phyloP scores from a whole-genome alignment of 2,113 vertebrate species.

The Garra rufa region DNA sequence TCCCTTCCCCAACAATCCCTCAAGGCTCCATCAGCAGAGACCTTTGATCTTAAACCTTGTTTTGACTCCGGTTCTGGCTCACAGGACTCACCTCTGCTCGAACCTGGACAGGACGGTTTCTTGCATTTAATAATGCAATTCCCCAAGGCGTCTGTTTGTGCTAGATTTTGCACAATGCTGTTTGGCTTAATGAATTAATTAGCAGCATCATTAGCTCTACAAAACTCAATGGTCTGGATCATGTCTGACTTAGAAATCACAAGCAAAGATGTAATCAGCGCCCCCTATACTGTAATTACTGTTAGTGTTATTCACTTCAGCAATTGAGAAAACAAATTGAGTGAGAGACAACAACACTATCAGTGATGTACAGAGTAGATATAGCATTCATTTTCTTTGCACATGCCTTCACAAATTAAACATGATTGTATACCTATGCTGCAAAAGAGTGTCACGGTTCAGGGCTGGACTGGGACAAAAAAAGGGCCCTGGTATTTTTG shows the following conservation, averaged over 20 bases:
- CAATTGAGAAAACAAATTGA: constrained; percentile 40
- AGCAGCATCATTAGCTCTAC: constrained; percentile 50
- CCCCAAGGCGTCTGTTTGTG: constrained; percentile 33
- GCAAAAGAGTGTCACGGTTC: neutral
- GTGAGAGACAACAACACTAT: neutral
- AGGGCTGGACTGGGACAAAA: too few species aligned
- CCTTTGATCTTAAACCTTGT: constrained; percentile 35
- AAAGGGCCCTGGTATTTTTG: too few species aligned
- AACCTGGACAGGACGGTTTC: neutral
- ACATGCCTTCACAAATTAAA: neutral
- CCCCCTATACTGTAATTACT: constrained; percentile 49
- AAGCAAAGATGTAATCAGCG: constrained; percentile 47
- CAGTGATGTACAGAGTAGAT: neutral
- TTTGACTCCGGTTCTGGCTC: neutral
- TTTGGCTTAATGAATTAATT: constrained; percentile 52
- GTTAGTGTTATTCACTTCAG: constrained; percentile 8
- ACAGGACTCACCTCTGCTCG: constrained; percentile 8
- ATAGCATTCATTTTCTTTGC: neutral
- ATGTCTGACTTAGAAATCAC: constrained; percentile 49
- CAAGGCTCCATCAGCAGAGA: neutral
- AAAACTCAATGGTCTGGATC: constrained; percentile 52
- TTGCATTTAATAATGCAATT: constrained; percentile 27
- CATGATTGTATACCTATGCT: neutral
- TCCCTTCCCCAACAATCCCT: neutral
- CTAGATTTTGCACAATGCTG: constrained; percentile 21